Conservation (phyloP, 2,888 invertebrate genomes). For the Onchidella celtica region DNA sequence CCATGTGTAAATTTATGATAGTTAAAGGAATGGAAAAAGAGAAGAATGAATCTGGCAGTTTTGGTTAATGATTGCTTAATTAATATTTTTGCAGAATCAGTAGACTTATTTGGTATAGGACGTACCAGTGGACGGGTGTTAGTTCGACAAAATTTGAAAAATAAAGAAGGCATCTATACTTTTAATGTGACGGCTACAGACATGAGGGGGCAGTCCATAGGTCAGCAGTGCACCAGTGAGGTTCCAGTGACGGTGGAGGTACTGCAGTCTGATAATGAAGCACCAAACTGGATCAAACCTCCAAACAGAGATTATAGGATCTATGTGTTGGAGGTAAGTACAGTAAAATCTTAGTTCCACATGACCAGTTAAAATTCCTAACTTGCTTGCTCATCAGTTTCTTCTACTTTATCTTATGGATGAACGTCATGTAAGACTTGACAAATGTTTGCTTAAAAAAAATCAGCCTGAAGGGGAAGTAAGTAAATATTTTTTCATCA, state of each 20-base stretch:
- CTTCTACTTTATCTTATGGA: too few relatives aligned
- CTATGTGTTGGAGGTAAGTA: slow-evolving; percentile 89
- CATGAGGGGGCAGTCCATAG: slow-evolving; percentile 83
- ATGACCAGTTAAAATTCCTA: too few relatives aligned
- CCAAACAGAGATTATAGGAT: slow-evolving; percentile 88
- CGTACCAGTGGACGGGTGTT: slow-evolving; percentile 86
- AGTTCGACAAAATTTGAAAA: slow-evolving; percentile 87
- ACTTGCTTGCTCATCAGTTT: too few relatives aligned
- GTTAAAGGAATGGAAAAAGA: too few relatives aligned
- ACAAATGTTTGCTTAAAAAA: too few relatives aligned
- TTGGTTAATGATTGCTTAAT: too few relatives aligned
- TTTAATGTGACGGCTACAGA: slow-evolving; percentile 90
- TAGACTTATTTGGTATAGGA: background rate
- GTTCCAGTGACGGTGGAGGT: slow-evolving; percentile 86
- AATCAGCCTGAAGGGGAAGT: too few relatives aligned
- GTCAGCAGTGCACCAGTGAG: slow-evolving; percentile 53
- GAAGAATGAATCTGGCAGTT: too few relatives aligned
- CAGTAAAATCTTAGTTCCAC: background rate
- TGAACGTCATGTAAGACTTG: too few relatives aligned
- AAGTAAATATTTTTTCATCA: too few relatives aligned
- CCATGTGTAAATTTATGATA: too few relatives aligned
- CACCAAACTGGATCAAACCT: slow-evolving; percentile 90
- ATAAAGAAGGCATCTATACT: slow-evolving; percentile 84
- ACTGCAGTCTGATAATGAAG: slow-evolving; percentile 82
- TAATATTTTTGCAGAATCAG: background rate